phyloP scores from a whole-genome alignment of 2,888 invertebrate genomes.

The Drosophila borborema region DNA sequence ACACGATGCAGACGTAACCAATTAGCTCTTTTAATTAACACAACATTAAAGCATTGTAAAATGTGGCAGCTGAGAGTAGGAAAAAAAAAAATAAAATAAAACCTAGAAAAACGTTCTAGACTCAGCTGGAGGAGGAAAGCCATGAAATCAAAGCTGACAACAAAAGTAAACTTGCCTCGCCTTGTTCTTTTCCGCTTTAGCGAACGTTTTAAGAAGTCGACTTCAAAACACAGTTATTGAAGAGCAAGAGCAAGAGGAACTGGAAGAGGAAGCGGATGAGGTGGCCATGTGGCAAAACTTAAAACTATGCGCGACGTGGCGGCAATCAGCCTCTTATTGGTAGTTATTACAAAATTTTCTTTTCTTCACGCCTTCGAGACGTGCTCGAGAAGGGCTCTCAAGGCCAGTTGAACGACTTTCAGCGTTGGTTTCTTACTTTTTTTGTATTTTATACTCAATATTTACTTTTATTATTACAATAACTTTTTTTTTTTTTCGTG shows the following conservation, averaged over 20 bases:
- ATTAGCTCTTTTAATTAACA: constrained; percentile 73
- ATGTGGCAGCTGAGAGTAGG: constrained; percentile 34
- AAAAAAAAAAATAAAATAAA: not conserved
- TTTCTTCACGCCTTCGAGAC: constrained; percentile 38
- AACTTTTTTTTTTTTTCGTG: constrained; percentile 10
- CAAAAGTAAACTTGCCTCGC: constrained; percentile 45
- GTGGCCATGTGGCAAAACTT: constrained; percentile 8
- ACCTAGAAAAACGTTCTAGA: constrained; percentile 6
- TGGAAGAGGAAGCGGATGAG: too few relatives aligned
- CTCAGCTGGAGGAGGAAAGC: constrained; percentile 20
- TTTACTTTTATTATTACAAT: constrained; percentile 26
- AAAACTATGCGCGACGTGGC: constrained; percentile 37
- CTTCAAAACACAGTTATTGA: not conserved
- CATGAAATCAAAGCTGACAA: constrained; percentile 73
- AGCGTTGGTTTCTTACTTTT: constrained; percentile 2
- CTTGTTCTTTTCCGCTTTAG: not conserved
- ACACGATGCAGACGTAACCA: constrained; percentile 33
- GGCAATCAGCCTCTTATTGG: constrained; percentile 63
- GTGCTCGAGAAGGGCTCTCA: constrained; percentile 20
- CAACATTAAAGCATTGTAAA: constrained; percentile 55
- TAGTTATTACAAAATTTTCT: constrained; percentile 62
- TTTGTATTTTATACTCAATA: not conserved
- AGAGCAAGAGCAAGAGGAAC: not conserved
- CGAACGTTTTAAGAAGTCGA: constrained; percentile 9
- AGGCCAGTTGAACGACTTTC: constrained; percentile 26